A percentile compares a stretch with the other conserved stretches of the same genome.
Evolutionary conservation across 2,113 vertebrate genomes (phyloP).

Genomic region (Psilopogon haemacephalus): DNA sequence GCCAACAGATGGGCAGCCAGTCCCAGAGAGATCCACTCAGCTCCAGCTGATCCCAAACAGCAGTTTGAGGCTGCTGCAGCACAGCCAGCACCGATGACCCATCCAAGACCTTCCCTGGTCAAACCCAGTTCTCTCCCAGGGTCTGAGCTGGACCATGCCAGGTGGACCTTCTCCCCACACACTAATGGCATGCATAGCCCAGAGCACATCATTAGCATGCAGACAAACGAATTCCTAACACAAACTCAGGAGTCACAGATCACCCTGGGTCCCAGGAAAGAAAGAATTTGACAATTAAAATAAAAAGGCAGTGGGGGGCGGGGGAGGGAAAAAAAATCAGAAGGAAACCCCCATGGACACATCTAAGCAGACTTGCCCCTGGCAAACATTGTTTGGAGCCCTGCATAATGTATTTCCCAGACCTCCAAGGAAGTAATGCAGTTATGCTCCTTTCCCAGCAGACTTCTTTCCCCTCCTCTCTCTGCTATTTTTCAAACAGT

Average conservation of each 20-base stretch:
- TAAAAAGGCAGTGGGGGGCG: not conserved
- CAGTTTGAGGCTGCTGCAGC: not conserved
- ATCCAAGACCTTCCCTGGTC: not conserved
- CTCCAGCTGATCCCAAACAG: not conserved
- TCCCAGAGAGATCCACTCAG: not conserved
- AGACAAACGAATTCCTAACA: not conserved
- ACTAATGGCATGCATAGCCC: not conserved
- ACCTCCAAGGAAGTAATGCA: slow-evolving; percentile 59
- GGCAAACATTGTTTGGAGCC: slow-evolving; percentile 59
- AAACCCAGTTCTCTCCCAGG: not conserved
- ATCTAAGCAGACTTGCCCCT: slow-evolving; percentile 58
- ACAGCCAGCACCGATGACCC: not conserved
- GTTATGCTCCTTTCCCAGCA: slow-evolving; percentile 50
- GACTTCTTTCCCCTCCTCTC: slow-evolving; percentile 42
- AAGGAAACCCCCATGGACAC: slow-evolving; percentile 57
- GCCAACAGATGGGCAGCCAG: not conserved
- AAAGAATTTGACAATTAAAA: not conserved
- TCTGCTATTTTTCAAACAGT: slow-evolving; percentile 53
- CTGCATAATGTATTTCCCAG: slow-evolving; percentile 64
- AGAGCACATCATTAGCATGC: accelerated
- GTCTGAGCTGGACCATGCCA: not conserved
- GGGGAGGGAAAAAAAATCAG: not conserved
- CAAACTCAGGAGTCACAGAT: slow-evolving; percentile 3
- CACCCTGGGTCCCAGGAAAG: slow-evolving; percentile 24
- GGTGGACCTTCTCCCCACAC: not conserved